phyloP scores from a whole-genome alignment of 2,888 invertebrate genomes.

The Spilosoma lubricipeda region DNA sequence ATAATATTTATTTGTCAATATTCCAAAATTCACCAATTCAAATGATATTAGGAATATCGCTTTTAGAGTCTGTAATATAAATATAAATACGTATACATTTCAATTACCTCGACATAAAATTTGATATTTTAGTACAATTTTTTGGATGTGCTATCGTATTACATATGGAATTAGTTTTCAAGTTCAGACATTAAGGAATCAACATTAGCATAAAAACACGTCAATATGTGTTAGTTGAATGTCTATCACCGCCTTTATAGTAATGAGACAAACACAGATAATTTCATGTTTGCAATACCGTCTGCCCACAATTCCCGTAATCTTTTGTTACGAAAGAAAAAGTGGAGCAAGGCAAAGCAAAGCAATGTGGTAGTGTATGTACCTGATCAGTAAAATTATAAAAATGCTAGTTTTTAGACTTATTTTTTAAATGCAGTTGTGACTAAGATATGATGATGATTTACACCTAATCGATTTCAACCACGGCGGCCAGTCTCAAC shows the following conservation, averaged over 20 bases:
- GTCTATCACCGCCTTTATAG: conserved; percentile 16
- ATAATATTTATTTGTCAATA: background rate
- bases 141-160: background rate
- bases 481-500: too few species aligned
- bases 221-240: background rate
- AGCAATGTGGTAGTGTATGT: conserved; percentile 31
- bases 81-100: background rate
- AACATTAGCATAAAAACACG: background rate
- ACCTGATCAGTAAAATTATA: conserved; percentile 1
- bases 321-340: conserved; percentile 67
- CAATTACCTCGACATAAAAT: background rate
- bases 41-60: background rate
- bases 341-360: conserved; percentile 64
- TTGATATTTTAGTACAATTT: background rate
- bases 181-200: background rate
- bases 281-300: conserved; percentile 57
- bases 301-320: conserved; percentile 53
- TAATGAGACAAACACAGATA: conserved; percentile 48
- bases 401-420: background rate
- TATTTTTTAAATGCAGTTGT: too few species aligned
- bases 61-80: too few species aligned
- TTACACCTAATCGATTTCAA: too few species aligned
- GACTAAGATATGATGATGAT: background rate
- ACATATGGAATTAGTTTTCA: background rate
- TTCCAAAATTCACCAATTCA: background rate